Base-by-base conservation (phyloP, 2,113 vertebrate species). In the Hydrolagus affinis region DNA sequence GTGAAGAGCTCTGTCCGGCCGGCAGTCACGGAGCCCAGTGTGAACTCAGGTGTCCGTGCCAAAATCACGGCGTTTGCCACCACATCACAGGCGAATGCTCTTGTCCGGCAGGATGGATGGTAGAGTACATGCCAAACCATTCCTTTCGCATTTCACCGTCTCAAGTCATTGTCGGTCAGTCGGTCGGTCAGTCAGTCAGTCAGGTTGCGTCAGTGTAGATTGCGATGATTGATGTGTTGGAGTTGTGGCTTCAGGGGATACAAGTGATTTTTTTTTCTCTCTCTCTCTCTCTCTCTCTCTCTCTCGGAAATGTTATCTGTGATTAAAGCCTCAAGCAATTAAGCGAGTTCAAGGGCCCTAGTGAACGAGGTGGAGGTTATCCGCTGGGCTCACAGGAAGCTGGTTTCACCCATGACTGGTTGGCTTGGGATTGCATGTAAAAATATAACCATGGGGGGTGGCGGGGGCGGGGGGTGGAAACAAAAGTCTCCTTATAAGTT, bases 71-170 rank as follows among this genome's bases (percentile, higher is more conserved):
- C 6, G 93, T 92, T 30, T 99, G 97, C 87, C 97, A 99, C 90
- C 98, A 99, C 92, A 94, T 99, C 94, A 97, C 95, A 0, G 97
- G 98, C 60, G 98, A 97, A 88, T 99, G 98, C 88, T 93, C 97
- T 86, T 99, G 98, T 85, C 96, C 94, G 0, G 89, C 96, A 11
- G 98, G 98, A 17, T 99, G 97, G 98, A 98, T 70, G 95, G 98
- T 99, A 95, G 0, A 93, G 85, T 44, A 44, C 11, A 19, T 30
- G 57, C 4, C 57, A 30, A 80, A 25, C 17, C 21, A 59, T 8
- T 80, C 64, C 78, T 28, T 66, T 68, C 78, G 21, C 10, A 68
- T 6, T 68, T 75, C 66, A n/a, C n/a, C 44, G 75, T 57, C n/a
- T 11, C 75, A 23, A 44, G 12, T 85, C 8, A 66, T 66, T 23